These are phyloP conservation scores for Neodontobutis hainanensis DNA, from an alignment of 2,113 vertebrate species.

Conservation along the genomic window DNA sequence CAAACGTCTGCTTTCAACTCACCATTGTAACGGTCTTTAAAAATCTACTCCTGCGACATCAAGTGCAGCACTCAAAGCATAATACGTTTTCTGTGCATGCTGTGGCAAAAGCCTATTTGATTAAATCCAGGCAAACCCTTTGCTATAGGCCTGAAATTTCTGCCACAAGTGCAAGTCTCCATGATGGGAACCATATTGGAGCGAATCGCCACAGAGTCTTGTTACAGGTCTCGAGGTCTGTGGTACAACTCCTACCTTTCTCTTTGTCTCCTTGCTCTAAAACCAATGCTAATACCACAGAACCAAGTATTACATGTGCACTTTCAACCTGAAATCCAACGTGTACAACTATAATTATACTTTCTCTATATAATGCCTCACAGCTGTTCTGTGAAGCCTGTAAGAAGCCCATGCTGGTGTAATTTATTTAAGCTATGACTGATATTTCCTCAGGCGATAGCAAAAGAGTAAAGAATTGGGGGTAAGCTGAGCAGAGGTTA, in stretches of 20 bases:
- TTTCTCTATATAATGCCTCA: conserved; percentile 33
- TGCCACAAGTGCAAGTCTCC: conserved; percentile 75
- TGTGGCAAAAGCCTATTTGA: conserved; percentile 64
- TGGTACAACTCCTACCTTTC: conserved; percentile 38
- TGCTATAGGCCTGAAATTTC: conserved; percentile 71
- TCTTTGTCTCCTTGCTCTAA: conserved; percentile 43
- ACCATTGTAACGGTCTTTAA: conserved; percentile 18
- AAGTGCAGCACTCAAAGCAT: conserved; percentile 12
- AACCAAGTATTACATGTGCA: conserved; percentile 9
- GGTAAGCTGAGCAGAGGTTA: conserved; percentile 17
- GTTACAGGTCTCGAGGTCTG: conserved; percentile 51
- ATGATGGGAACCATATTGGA: conserved; percentile 78
- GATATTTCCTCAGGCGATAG: conserved; percentile 3
- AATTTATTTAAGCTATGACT: conserved; percentile 34
- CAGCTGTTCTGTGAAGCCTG: conserved; percentile 42
- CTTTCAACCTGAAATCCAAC: conserved; percentile 10
- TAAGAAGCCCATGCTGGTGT: conserved; percentile 9
- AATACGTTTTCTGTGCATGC: conserved; percentile 52
- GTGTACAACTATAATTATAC: conserved; percentile 26
- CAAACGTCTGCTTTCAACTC: conserved; percentile 11
- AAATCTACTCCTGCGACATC: conserved; percentile 14
- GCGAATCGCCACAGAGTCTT: conserved; percentile 51
- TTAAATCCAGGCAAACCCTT: conserved; percentile 73
- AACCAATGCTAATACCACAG: conserved; percentile 8
- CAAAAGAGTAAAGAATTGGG: conserved; percentile 18